phyloP scores from a whole-genome alignment of 2,113 vertebrate species.

The Athene cunicularia region DNA sequence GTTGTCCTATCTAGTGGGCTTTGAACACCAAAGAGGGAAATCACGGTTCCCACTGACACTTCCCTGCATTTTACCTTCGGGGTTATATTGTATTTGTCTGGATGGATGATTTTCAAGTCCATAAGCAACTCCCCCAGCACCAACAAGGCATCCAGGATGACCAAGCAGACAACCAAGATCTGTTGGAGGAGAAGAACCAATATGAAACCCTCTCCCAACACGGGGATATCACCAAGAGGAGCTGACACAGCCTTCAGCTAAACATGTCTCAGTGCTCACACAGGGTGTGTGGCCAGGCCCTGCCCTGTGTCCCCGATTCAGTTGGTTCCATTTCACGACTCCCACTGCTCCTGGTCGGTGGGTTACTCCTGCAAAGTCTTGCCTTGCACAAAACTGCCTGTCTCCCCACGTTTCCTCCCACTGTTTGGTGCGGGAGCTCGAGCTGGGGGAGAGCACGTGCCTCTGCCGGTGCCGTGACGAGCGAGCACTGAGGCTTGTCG shows the following conservation, averaged over 20 bases:
- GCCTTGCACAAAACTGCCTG: fast-evolving
- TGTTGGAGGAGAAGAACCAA: constrained; percentile 15
- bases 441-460: neutral
- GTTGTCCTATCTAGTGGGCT: neutral
- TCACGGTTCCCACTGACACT: fast-evolving
- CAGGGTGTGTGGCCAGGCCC: neutral
- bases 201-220: neutral
- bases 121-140: constrained; percentile 90
- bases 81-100: constrained; percentile 75
- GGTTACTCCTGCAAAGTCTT: neutral
- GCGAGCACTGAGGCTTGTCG: neutral
- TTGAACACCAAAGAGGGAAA: neutral
- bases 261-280: neutral
- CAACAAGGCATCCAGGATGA: constrained; percentile 90
- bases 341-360: fast-evolving
- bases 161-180: constrained; percentile 88
- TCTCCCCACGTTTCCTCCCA: neutral
- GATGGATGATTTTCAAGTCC: constrained; percentile 85
- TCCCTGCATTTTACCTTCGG: constrained; percentile 74
- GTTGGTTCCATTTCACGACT: fast-evolving
- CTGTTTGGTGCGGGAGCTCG: fast-evolving
- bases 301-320: fast-evolving
- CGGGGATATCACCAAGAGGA: neutral
- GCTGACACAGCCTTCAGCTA: neutral
- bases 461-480: fast-evolving